Evolutionary conservation across 2,888 invertebrate species (phyloP), one percentile per base, ranked within the genome.

Genomic region (Melanophora roralis): DNA sequence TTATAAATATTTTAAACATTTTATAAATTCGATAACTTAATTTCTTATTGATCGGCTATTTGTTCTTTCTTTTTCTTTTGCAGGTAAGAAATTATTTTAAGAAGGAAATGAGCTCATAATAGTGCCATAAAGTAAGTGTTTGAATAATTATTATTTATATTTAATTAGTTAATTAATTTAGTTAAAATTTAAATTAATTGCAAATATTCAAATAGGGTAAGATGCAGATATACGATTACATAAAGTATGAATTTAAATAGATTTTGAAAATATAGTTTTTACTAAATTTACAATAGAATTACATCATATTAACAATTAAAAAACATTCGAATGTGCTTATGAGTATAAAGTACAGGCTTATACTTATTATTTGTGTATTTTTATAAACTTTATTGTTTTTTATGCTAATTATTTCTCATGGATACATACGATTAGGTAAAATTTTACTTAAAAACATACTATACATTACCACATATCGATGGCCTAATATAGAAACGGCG

Each of bases 391-490:
- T 62, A 14, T 51, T 40, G 4, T 27, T 19, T 53, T 21, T 59
- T 77, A 77, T 80, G 76, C 57, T 80, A 77, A 80, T 77, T 64
- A 73, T 21, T 77, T 38, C 68, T 67, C 57, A 57, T 19, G 38
- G n/a, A 60, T 40, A 40, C 38, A 49, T 32, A 32, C 11, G 36
- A 19, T 47, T 47, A 14, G 9, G 32, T n/a, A 32, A 14, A 6
- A 45, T 69, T 9, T 59, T 68, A 12, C 36, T 14, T 40, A 27
- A 5, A 6, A 6, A 27, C 27, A 5, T 27, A 5, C 6, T 27
- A 5, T 27, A 27, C 6, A 27, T n/a, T 27, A 27, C 27, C 27
- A 27, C 4, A 27, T 3, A 27, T 6, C 6, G 27, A 27, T 6
- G 6, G 6, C 27, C 3, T 27, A n/a, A n/a, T n/a, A n/a, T n/a